Evolutionary conservation across 2,797 vertebrate species (phyloP).

Genomic region (Rhadinocentrus ornatus): DNA sequence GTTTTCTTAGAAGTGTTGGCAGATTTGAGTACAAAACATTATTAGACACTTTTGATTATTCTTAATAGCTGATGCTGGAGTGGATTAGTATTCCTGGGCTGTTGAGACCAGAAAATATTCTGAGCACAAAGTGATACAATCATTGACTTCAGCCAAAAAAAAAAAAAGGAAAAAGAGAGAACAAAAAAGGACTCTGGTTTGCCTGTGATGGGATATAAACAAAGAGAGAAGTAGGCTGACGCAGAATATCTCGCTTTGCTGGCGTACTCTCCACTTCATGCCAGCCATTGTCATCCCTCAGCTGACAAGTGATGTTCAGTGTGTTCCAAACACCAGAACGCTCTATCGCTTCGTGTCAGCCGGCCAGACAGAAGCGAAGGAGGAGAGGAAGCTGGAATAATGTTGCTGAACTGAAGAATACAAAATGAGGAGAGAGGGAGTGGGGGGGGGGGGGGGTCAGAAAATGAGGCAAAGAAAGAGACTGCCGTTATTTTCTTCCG

Average conservation of each 20-base stretch:
- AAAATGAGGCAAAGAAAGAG: constrained; percentile 51
- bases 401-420: constrained; percentile 62
- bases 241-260: constrained; percentile 38
- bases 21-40: constrained; percentile 32
- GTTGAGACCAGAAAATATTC: constrained; percentile 20
- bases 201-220: constrained; percentile 63
- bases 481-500: constrained; percentile 67
- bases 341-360: constrained; percentile 66
- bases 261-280: constrained; percentile 22
- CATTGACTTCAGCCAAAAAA: constrained; percentile 51
- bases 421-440: constrained; percentile 48
- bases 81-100: constrained; percentile 38
- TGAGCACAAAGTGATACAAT: constrained; percentile 36
- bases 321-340: constrained; percentile 62
- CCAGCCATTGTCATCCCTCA: constrained; percentile 63
- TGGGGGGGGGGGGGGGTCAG: constrained; percentile 33
- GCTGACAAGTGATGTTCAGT: constrained; percentile 67
- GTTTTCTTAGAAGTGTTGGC: constrained; percentile 26
- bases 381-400: constrained; percentile 57
- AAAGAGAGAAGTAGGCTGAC: constrained; percentile 60
- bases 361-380: constrained; percentile 54
- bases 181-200: constrained; percentile 34
- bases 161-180: background rate
- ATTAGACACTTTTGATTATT: constrained; percentile 38
- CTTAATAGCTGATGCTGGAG: constrained; percentile 38